Conservation (phyloP, 2,113 vertebrate species). For the Pardalotus punctatus region DNA sequence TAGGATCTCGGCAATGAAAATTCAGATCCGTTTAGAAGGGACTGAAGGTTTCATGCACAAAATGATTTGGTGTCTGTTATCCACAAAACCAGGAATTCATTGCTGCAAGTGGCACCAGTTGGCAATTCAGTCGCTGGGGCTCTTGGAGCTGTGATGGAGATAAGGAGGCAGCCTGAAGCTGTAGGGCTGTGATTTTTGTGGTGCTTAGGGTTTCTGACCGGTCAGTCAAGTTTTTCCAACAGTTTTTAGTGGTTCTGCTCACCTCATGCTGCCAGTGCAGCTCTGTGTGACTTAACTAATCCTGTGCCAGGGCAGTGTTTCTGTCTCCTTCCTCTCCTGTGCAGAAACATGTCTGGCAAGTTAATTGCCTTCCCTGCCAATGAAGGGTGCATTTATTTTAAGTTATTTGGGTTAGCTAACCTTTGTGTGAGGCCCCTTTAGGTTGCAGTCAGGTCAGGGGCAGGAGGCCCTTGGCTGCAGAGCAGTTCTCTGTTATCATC, state of each 20-base stretch:
- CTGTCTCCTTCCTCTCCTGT: neutral
- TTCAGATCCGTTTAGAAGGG: neutral
- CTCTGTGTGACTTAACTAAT: neutral
- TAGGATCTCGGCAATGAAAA: neutral
- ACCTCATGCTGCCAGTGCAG: neutral
- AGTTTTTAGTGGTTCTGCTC: neutral
- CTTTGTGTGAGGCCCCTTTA: neutral
- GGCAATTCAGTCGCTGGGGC: neutral
- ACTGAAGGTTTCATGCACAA: neutral
- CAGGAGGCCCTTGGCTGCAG: neutral
- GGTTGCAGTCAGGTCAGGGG: neutral
- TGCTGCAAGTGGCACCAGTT: neutral
- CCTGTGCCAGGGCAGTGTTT: accelerated
- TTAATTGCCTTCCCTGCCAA: neutral
- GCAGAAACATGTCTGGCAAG: neutral
- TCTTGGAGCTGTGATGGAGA: neutral
- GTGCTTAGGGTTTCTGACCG: neutral
- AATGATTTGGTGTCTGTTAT: neutral
- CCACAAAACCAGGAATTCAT: neutral
- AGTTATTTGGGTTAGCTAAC: neutral
- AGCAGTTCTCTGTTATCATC: neutral
- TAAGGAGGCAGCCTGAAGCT: neutral
- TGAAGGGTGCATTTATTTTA: neutral
- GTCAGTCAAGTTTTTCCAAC: neutral
- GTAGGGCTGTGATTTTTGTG: neutral